These are phyloP conservation scores for Musca vetustissima DNA, from an alignment of 1,140 invertebrate genomes.

Conservation along the genomic window DNA sequence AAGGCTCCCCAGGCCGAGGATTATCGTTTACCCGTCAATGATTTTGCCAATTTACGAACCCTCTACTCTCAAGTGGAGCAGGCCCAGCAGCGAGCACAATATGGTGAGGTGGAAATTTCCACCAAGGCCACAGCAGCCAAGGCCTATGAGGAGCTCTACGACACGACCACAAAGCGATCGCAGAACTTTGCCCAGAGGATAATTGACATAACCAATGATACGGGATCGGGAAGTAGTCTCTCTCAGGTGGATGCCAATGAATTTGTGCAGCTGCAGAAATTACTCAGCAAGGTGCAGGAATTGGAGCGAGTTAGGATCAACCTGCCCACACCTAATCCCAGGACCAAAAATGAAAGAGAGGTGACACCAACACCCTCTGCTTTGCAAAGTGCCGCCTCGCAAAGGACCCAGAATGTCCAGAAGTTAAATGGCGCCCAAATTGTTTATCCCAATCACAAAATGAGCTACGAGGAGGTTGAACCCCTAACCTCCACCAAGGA, in stretches of 20 bases:
- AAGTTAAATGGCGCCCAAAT: slow-evolving; percentile 42
- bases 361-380: slow-evolving; percentile 1
- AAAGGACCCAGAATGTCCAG: slow-evolving; percentile 43
- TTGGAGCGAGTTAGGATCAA: slow-evolving; percentile 50
- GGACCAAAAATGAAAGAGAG: neutral
- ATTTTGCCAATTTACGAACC: slow-evolving; percentile 45
- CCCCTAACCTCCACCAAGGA: neutral
- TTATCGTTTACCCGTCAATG: slow-evolving; percentile 38
- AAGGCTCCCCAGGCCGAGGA: slow-evolving; percentile 16
- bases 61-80: slow-evolving; percentile 30
- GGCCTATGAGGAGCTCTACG: slow-evolving; percentile 1
- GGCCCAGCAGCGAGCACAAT: slow-evolving; percentile 3
- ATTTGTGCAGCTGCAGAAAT: slow-evolving; percentile 50
- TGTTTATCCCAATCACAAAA: slow-evolving; percentile 37
- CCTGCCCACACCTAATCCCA: slow-evolving; percentile 24
- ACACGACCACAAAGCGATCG: neutral
- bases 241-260: slow-evolving; percentile 48
- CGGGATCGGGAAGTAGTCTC: slow-evolving; percentile 28
- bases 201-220: slow-evolving; percentile 44
- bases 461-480: too few species aligned
- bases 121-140: slow-evolving; percentile 43
- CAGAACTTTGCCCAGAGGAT: slow-evolving; percentile 26
- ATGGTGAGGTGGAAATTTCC: slow-evolving; percentile 40
- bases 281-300: slow-evolving; percentile 51
- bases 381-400: slow-evolving; percentile 44